phyloP scores from a whole-genome alignment of 2,888 invertebrate genomes.

The Synergus umbraculus region DNA sequence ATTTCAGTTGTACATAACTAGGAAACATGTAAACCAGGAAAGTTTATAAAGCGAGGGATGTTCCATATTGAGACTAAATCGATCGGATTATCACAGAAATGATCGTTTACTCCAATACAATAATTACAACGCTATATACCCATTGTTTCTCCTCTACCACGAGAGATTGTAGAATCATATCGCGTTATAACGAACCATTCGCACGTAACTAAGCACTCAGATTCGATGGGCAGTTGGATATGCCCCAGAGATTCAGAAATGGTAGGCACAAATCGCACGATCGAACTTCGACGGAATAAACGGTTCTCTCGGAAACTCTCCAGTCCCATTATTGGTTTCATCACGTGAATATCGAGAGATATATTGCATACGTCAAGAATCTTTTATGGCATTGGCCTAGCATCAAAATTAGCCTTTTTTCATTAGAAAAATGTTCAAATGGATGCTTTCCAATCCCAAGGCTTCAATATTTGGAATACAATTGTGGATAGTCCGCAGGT shows the following conservation, averaged over 20 bases:
- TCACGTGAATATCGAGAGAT: slow-evolving; percentile 25
- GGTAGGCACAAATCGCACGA: slow-evolving; percentile 38
- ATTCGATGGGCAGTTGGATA: slow-evolving; percentile 28
- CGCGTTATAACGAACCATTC: slow-evolving; percentile 35
- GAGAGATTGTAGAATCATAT: slow-evolving; percentile 9
- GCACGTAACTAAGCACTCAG: slow-evolving; percentile 34
- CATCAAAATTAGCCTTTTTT: neutral
- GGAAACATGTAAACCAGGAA: neutral
- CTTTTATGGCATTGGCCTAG: neutral
- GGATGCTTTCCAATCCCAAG: too few relatives aligned
- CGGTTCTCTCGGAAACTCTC: slow-evolving; percentile 12
- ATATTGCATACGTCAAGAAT: slow-evolving; percentile 22
- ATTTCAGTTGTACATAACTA: neutral
- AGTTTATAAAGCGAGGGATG: neutral
- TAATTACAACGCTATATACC: neutral
- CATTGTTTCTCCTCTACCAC: neutral
- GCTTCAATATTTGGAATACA: too few relatives aligned
- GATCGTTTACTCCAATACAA: slow-evolving; percentile 11
- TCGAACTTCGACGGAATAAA: slow-evolving; percentile 17
- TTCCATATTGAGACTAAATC: neutral
- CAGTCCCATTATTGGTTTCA: slow-evolving; percentile 32
- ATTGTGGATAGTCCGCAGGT: too few relatives aligned
- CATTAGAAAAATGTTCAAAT: neutral
- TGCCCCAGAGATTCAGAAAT: slow-evolving; percentile 33
- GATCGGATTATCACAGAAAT: neutral